Evolutionary conservation across 2,888 invertebrate species (phyloP), one percentile per base, ranked within the genome.

Genomic region (Caenorhabditis japonica): DNA sequence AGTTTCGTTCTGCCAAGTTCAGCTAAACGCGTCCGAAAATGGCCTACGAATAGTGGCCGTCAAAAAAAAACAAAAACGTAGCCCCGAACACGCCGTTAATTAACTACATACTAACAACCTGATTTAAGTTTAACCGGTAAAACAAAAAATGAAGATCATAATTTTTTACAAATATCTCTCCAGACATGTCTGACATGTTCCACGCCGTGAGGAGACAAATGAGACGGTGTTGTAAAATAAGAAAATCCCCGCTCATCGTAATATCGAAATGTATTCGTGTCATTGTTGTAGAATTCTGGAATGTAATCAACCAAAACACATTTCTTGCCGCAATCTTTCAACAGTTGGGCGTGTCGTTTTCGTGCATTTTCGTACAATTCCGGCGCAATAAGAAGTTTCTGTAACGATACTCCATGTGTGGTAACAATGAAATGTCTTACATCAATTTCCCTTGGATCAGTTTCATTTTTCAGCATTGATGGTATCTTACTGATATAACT

Each of bases 101-200:
- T n/a, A n/a, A n/a, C n/a, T n/a, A n/a, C n/a, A n/a, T n/a, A n/a
- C n/a, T n/a, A n/a, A n/a, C n/a, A n/a, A n/a, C n/a, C n/a, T n/a
- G n/a, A n/a, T n/a, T n/a, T n/a, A n/a, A n/a, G n/a, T n/a, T n/a
- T n/a, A n/a, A 30, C 30, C 30, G 30, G 30, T 30, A 30, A 30
- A 30, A 30, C 10, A 30, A 30, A 30, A 30, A 30, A 10, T 30
- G 30, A 30, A 30, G n/a, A 30, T 30, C 30, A 30, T 10, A 30
- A 30, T 30, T 30, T 30, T 5, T 30, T 33, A 55, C 64, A 64
- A 39, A 64, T 30, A 43, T 39, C 56, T 12, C 3, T 64, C 47
- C 43, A 64, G 19, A 62, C 43, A 38, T 34, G 46, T 13, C 53
- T 33, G 12, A 62, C 19, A 21, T 47, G 30, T n/a, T 62, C 62